phyloP scores from a whole-genome alignment of 2,113 vertebrate species.

The Falco punctatus region DNA sequence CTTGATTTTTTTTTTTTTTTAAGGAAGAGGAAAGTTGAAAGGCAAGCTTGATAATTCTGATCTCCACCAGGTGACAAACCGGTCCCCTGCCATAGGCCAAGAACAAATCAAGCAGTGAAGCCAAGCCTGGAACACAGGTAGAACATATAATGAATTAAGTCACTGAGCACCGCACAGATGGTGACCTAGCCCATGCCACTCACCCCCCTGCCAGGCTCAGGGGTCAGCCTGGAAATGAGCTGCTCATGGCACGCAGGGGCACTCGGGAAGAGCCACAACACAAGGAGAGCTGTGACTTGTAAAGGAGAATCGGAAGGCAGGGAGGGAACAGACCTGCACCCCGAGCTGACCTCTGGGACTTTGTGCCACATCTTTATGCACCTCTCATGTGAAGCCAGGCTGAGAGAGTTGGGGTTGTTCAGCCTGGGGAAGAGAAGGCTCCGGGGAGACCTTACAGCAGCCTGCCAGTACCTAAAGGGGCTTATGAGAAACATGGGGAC shows the following conservation, averaged over 20 bases:
- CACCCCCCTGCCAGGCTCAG: accelerated
- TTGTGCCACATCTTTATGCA: too few species aligned
- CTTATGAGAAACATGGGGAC: too few species aligned
- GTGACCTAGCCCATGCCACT: accelerated
- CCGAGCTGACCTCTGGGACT: not conserved
- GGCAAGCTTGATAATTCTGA: not conserved
- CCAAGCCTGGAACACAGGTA: not conserved
- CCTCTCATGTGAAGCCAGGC: too few species aligned
- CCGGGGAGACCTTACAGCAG: too few species aligned
- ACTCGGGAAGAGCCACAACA: not conserved
- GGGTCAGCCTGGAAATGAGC: not conserved
- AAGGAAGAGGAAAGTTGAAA: not conserved
- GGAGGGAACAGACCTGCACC: accelerated
- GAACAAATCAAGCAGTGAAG: not conserved
- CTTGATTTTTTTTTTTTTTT: not conserved
- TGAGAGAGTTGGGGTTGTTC: too few species aligned
- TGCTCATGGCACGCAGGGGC: accelerated
- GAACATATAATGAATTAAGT: accelerated
- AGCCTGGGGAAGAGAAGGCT: too few species aligned
- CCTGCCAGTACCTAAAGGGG: too few species aligned
- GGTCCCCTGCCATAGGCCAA: not conserved
- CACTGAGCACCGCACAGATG: accelerated
- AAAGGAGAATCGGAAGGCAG: not conserved
- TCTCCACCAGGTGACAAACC: not conserved
- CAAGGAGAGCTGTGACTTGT: not conserved